Evolutionary conservation across 2,888 invertebrate species (phyloP).

Genomic region (Drosophila barbarae): DNA sequence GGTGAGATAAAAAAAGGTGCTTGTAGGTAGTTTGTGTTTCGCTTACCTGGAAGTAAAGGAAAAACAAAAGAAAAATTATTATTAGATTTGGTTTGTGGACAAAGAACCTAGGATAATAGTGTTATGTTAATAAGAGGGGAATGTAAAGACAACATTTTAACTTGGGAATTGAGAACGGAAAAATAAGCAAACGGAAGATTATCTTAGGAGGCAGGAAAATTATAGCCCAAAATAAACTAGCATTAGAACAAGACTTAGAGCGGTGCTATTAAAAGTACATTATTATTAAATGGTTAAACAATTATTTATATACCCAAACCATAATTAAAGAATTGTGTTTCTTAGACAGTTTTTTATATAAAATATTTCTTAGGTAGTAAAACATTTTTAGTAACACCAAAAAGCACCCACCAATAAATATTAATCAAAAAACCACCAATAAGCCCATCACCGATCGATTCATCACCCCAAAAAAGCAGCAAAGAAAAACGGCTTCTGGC

Average conservation of each 20-base stretch:
- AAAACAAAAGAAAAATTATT: slow-evolving; percentile 31
- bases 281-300: neutral
- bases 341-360: neutral
- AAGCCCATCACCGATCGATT: slow-evolving; percentile 27
- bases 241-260: neutral
- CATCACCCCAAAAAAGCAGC: slow-evolving; percentile 22
- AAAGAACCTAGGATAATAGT: slow-evolving; percentile 16
- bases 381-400: neutral
- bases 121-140: slow-evolving; percentile 28
- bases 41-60: slow-evolving; percentile 56
- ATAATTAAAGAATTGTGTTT: neutral
- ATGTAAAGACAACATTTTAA: slow-evolving; percentile 15
- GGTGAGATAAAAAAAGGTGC: slow-evolving; percentile 40
- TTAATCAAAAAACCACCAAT: neutral
- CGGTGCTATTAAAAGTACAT: slow-evolving; percentile 7
- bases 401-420: neutral
- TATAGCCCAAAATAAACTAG: neutral
- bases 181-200: neutral
- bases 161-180: neutral
- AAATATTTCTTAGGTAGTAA: neutral
- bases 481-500: slow-evolving; percentile 20
- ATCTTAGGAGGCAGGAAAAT: neutral
- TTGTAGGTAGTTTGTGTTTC: slow-evolving; percentile 21
- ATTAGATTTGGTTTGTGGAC: slow-evolving; percentile 31
- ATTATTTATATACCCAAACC: neutral